Conservation (phyloP, 2,113 vertebrate species). For the Macaca fascicularis region DNA sequence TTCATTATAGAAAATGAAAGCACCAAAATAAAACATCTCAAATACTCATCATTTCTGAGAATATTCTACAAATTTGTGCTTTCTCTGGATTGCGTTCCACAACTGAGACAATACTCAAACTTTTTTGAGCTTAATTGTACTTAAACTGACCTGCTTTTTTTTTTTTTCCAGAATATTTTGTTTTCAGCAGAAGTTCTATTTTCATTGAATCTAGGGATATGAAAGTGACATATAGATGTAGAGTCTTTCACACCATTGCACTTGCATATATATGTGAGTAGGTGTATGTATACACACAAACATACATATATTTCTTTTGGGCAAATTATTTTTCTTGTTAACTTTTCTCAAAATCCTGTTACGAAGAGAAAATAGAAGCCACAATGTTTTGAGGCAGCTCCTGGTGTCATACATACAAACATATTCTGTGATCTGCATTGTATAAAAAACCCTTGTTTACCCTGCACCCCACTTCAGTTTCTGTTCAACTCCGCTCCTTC, state of each 20-base stretch:
- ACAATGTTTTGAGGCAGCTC: background rate
- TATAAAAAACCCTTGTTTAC: background rate
- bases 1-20: slow-evolving; percentile 69
- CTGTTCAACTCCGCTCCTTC: background rate
- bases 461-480: background rate
- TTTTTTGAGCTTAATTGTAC: slow-evolving; percentile 36
- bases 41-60: slow-evolving; percentile 46
- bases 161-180: background rate
- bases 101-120: slow-evolving; percentile 8
- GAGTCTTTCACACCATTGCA: background rate
- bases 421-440: background rate
- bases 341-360: background rate
- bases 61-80: slow-evolving; percentile 24
- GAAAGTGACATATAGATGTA: background rate
- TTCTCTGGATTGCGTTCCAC: background rate
- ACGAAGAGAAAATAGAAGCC: background rate
- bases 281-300: background rate
- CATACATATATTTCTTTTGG: background rate
- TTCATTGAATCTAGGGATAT: background rate
- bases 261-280: background rate
- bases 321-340: background rate
- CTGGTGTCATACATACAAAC: too few relatives aligned
- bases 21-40: slow-evolving; percentile 65
- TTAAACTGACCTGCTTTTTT: background rate
- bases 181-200: slow-evolving; percentile 22